Evolutionary conservation across 2,113 vertebrate species (phyloP).

Genomic region (Spea multiplicata): DNA sequence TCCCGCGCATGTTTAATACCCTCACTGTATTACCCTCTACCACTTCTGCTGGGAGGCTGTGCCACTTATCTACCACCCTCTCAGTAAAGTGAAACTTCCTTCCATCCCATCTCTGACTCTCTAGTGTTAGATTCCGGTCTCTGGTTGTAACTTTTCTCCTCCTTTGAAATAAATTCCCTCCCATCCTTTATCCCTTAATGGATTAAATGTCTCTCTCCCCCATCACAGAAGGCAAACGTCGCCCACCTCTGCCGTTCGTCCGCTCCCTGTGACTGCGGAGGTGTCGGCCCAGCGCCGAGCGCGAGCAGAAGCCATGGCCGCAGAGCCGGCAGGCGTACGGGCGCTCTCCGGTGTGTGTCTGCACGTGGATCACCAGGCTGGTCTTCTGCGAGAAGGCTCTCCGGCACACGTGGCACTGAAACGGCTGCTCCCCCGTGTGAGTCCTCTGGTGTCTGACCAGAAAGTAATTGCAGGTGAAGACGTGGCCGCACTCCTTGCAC

Average conservation of each 20-base stretch:
- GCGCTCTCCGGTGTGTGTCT: neutral
- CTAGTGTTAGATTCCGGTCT: too few species aligned
- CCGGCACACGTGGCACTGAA: constrained; percentile 6
- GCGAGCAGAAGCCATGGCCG: constrained; percentile 44
- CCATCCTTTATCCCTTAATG: too few species aligned
- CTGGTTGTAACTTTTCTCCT: too few species aligned
- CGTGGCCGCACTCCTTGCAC: constrained; percentile 57
- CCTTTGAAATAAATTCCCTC: too few species aligned
- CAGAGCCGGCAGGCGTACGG: constrained; percentile 3
- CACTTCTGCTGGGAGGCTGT: too few species aligned
- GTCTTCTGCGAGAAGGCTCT: constrained; percentile 11
- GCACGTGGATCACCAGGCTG: neutral
- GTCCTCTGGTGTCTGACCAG: constrained; percentile 4
- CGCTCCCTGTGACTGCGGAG: constrained; percentile 50
- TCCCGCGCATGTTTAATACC: too few species aligned
- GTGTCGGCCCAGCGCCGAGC: constrained; percentile 55
- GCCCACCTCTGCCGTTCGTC: neutral
- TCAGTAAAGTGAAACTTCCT: too few species aligned
- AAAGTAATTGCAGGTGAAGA: constrained; percentile 42
- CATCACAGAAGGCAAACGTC: neutral
- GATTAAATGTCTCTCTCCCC: too few species aligned
- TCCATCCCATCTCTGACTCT: too few species aligned
- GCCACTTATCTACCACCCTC: too few species aligned
- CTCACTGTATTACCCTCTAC: too few species aligned
- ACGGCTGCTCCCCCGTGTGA: constrained; percentile 43